phyloP scores from a whole-genome alignment of 2,113 vertebrate species.

The Ahaetulla prasina region DNA sequence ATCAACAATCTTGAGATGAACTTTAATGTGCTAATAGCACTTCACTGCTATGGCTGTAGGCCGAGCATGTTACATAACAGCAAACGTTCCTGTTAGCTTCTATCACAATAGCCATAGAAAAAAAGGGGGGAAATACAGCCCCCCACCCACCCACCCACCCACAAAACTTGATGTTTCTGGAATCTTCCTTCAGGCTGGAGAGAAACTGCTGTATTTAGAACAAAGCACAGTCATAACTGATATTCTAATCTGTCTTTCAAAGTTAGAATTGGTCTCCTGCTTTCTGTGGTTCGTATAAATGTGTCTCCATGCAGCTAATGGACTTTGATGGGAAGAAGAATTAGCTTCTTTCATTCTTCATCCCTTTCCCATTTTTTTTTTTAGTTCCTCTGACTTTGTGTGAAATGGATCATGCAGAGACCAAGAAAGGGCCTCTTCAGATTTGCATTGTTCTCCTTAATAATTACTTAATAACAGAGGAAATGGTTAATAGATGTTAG shows the following conservation, averaged over 20 bases:
- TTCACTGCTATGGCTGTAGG: neutral
- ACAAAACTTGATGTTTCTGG: slow-evolving; percentile 9
- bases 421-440: neutral
- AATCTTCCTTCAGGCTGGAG: slow-evolving; percentile 18
- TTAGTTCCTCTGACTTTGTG: neutral
- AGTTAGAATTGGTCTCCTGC: slow-evolving; percentile 24
- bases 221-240: slow-evolving; percentile 20
- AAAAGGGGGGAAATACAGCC: neutral
- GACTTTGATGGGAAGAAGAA: neutral
- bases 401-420: neutral
- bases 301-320: slow-evolving; percentile 2
- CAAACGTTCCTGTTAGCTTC: neutral
- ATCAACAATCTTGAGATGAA: neutral
- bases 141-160: neutral
- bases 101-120: neutral
- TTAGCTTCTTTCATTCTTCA: slow-evolving; percentile 1
- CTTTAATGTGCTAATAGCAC: neutral
- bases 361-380: slow-evolving; percentile 10
- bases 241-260: slow-evolving; percentile 31
- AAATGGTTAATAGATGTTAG: neutral
- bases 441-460: neutral
- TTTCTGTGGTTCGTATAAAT: slow-evolving; percentile 13
- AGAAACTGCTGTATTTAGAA: slow-evolving; percentile 20
- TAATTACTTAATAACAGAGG: neutral
- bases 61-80: neutral